phyloP scores from a whole-genome alignment of 1,140 invertebrate genomes.

The Goniozus legneri region DNA sequence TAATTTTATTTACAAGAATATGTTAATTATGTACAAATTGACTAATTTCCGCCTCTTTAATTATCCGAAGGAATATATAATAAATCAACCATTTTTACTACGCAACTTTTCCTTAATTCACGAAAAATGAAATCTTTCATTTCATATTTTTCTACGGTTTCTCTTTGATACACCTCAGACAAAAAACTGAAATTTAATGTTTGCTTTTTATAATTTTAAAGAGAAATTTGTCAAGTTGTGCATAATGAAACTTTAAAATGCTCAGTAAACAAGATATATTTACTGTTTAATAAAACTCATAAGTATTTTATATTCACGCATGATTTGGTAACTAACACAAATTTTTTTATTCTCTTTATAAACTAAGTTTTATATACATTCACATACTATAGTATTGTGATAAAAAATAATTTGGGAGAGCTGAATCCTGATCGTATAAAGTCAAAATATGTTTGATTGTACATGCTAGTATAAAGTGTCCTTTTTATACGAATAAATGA shows the following conservation, averaged over 20 bases:
- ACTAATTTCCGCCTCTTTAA: too few species aligned
- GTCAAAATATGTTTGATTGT: conserved; percentile 41
- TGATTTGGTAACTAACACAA: conserved; percentile 2
- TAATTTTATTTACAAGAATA: conserved; percentile 6
- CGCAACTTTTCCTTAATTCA: background rate
- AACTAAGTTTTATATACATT: conserved; percentile 27
- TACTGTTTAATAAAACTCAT: conserved; percentile 9
- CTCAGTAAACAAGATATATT: conserved; percentile 16
- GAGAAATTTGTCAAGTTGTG: conserved; percentile 16
- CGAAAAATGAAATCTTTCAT: background rate
- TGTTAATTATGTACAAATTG: conserved; percentile 15
- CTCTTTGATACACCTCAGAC: background rate
- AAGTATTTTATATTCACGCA: background rate
- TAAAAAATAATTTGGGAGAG: conserved; percentile 34
- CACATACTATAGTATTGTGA: conserved; percentile 45
- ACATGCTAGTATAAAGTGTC: conserved; percentile 53
- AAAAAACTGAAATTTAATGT: background rate
- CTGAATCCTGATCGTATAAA: conserved; percentile 36
- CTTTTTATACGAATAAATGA: conserved; percentile 53
- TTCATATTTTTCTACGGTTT: background rate
- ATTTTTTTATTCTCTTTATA: conserved; percentile 18
- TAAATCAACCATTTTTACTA: background rate
- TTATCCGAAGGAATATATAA: conserved; percentile 1
- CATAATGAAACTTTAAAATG: conserved; percentile 4
- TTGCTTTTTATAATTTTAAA: too few species aligned